Conservation (phyloP, 2,797 vertebrate species). For the Sciurus vulgaris region DNA sequence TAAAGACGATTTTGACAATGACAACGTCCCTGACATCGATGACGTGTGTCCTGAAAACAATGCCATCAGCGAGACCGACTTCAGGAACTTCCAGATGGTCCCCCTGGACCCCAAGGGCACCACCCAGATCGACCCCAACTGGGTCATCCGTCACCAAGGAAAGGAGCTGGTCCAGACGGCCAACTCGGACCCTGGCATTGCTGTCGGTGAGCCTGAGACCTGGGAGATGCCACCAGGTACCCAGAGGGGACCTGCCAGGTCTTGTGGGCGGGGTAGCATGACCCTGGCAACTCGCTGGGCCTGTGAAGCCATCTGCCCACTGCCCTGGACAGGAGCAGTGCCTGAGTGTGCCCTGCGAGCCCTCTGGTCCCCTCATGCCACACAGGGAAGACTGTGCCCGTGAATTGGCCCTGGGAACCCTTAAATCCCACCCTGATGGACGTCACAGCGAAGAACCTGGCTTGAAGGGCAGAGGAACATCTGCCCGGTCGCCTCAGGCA, state of each 20-base stretch:
- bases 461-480: rapidly evolving
- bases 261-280: rapidly evolving
- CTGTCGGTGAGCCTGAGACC: slow-evolving; percentile 93
- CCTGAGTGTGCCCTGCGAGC: rapidly evolving
- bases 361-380: rapidly evolving
- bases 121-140: slow-evolving; percentile 98
- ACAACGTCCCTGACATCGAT: slow-evolving; percentile 95
- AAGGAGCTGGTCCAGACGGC: slow-evolving; percentile 98
- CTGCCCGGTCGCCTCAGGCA: rapidly evolving
- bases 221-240: rapidly evolving
- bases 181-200: slow-evolving; percentile 98
- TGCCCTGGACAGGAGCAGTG: rapidly evolving
- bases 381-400: rapidly evolving
- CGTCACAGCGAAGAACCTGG: rapidly evolving
- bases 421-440: rapidly evolving
- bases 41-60: slow-evolving; percentile 98
- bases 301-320: neutral
- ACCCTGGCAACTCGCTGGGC: rapidly evolving
- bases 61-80: slow-evolving; percentile 96
- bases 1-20: slow-evolving; percentile 99
- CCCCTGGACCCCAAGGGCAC: slow-evolving; percentile 98
- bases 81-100: slow-evolving; percentile 99
- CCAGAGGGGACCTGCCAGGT: rapidly evolving
- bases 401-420: rapidly evolving
- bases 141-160: slow-evolving; percentile 99